Percentiles rank a stretch among this genome's conserved stretches.
Conservation (phyloP, 1,140 invertebrate species). For the Drosophila navojoa region DNA sequence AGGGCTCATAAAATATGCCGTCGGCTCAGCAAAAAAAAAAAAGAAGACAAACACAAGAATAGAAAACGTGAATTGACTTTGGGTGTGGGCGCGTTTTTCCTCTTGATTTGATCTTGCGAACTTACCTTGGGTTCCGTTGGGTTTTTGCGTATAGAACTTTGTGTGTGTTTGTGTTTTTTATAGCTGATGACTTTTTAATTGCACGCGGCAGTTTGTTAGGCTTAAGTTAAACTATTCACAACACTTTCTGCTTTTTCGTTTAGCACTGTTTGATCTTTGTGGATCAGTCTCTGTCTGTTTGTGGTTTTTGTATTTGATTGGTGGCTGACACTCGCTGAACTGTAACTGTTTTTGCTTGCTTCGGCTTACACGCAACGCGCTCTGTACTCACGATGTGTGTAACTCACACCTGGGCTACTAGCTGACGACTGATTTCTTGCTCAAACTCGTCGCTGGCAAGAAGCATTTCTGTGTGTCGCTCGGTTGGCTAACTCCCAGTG, state of each 20-base stretch:
- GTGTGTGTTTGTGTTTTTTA: slow-evolving; percentile 25
- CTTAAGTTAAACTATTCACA: slow-evolving; percentile 26
- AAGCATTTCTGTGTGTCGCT: slow-evolving; percentile 73
- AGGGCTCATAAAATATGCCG: slow-evolving; percentile 71
- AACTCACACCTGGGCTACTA: slow-evolving; percentile 80
- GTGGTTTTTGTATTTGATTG: slow-evolving; percentile 1
- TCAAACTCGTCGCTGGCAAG: slow-evolving; percentile 69
- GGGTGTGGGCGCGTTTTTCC: slow-evolving; percentile 36
- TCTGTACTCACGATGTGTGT: slow-evolving; percentile 67
- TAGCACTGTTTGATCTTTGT: slow-evolving; percentile 24
- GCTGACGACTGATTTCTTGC: slow-evolving; percentile 80
- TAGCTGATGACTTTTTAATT: slow-evolving; percentile 68
- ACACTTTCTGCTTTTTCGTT: slow-evolving; percentile 33
- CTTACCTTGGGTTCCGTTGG: slow-evolving; percentile 64
- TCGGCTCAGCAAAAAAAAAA: slow-evolving; percentile 44
- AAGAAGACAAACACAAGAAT: not conserved
- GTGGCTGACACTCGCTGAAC: slow-evolving; percentile 26
- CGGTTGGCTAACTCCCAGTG: slow-evolving; percentile 54
- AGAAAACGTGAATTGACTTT: slow-evolving; percentile 75
- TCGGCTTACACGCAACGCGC: slow-evolving; percentile 43
- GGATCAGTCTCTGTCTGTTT: slow-evolving; percentile 39
- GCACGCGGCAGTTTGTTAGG: slow-evolving; percentile 38
- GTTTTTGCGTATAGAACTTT: slow-evolving; percentile 34
- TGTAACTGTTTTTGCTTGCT: slow-evolving; percentile 1
- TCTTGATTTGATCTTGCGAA: slow-evolving; percentile 15